These are phyloP conservation scores for Pluvialis apricaria DNA, from an alignment of 2,113 vertebrate species.

Conservation along the genomic window DNA sequence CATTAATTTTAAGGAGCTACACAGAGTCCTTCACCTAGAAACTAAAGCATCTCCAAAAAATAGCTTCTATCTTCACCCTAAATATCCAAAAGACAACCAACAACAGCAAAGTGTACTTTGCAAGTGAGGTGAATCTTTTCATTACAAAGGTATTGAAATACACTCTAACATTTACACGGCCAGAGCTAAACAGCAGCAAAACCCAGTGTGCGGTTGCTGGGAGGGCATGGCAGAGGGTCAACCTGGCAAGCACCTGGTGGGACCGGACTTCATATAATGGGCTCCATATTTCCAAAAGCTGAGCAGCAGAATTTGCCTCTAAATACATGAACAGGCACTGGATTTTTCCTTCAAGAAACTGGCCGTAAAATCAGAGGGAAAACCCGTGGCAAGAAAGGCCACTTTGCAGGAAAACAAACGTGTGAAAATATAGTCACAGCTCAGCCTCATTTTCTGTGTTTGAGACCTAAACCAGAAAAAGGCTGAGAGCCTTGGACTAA, in stretches of 20 bases:
- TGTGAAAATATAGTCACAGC: neutral
- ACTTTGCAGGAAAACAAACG: neutral
- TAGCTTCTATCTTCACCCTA: fast-evolving
- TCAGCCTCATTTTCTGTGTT: neutral
- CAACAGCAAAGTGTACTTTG: neutral
- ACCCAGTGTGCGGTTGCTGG: neutral
- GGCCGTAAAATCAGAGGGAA: neutral
- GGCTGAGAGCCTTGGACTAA: neutral
- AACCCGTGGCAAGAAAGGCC: neutral
- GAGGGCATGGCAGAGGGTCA: neutral
- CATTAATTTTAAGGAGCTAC: neutral
- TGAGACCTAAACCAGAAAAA: neutral
- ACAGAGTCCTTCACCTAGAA: neutral
- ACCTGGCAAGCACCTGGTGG: neutral
- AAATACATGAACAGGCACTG: neutral
- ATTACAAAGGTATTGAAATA: neutral
- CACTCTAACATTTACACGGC: fast-evolving
- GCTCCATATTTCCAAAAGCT: neutral
- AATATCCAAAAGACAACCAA: neutral
- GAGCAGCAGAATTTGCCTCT: neutral
- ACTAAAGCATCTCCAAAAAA: neutral
- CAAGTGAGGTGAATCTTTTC: neutral
- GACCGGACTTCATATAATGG: neutral
- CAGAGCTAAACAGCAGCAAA: neutral
- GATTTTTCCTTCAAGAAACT: neutral